Conservation (phyloP, 2,113 vertebrate genomes). For the Rynchops niger region DNA sequence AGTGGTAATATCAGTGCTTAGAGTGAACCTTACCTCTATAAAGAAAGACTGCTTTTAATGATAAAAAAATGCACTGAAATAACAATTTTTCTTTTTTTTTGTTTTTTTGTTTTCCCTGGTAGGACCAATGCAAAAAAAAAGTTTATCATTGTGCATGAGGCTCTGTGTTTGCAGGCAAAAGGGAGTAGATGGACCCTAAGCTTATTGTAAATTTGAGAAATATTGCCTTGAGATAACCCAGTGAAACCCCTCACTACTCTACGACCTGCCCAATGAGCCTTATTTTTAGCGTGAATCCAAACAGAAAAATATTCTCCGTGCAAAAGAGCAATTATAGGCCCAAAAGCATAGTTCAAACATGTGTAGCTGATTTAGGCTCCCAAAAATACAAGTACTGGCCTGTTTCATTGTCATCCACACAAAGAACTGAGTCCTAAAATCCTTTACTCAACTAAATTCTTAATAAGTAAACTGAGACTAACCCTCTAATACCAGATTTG, state of each 20-base stretch:
- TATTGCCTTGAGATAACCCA: not conserved
- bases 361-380: conserved; percentile 73
- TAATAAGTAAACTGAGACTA: conserved; percentile 95
- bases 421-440: conserved; percentile 89
- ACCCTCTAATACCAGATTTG: conserved; percentile 97
- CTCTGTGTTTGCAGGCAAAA: not conserved
- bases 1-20: not conserved
- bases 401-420: conserved; percentile 82
- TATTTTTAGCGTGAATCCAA: conserved; percentile 60
- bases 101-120: not conserved
- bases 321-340: conserved; percentile 69
- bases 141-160: not conserved
- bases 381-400: conserved; percentile 80
- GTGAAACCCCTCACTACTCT: conserved; percentile 22
- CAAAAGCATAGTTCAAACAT: conserved; percentile 70
- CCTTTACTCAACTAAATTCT: conserved; percentile 95
- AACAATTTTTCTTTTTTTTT: not conserved
- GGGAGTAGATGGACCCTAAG: not conserved
- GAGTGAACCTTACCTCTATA: not conserved
- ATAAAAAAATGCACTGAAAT: not conserved
- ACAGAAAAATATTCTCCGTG: conserved; percentile 63
- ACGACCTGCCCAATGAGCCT: conserved; percentile 33
- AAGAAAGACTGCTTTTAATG: not conserved
- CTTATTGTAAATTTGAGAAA: conserved; percentile 44
- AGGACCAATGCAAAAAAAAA: not conserved